A percentile compares a stretch with the other conserved stretches of the same genome.
phyloP scores from a whole-genome alignment of 2,797 vertebrate genomes.

The Macrochelys suwanniensis region DNA sequence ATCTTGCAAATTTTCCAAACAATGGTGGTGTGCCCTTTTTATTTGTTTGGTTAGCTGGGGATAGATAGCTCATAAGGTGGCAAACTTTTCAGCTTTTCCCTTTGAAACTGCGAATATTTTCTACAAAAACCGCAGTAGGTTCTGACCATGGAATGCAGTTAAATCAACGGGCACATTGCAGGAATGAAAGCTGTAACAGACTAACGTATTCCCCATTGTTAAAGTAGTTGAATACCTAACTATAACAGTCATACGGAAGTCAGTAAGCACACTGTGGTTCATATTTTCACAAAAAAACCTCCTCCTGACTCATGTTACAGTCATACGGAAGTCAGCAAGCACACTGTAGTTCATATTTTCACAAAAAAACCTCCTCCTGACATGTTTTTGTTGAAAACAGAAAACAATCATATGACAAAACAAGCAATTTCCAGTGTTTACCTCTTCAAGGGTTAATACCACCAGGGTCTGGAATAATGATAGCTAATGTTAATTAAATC shows the following conservation, averaged over 20 bases:
- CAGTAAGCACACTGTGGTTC: neutral
- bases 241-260: neutral
- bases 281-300: neutral
- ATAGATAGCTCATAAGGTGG: neutral
- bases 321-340: neutral
- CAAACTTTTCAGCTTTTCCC: neutral
- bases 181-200: neutral
- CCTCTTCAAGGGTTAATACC: neutral
- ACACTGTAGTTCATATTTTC: neutral
- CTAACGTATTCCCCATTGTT: neutral
- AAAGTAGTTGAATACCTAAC: neutral
- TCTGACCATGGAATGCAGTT: neutral
- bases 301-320: neutral
- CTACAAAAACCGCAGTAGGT: neutral
- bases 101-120: neutral
- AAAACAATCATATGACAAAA: neutral
- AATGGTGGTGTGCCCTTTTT: neutral
- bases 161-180: neutral
- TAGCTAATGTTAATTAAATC: neutral
- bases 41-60: neutral
- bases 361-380: neutral
- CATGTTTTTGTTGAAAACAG: neutral
- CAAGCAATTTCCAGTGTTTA: neutral
- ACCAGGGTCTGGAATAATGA: neutral
- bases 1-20: neutral